These are phyloP conservation scores for Diachasma alloeum DNA, from an alignment of 1,140 invertebrate species.

Conservation along the genomic window DNA sequence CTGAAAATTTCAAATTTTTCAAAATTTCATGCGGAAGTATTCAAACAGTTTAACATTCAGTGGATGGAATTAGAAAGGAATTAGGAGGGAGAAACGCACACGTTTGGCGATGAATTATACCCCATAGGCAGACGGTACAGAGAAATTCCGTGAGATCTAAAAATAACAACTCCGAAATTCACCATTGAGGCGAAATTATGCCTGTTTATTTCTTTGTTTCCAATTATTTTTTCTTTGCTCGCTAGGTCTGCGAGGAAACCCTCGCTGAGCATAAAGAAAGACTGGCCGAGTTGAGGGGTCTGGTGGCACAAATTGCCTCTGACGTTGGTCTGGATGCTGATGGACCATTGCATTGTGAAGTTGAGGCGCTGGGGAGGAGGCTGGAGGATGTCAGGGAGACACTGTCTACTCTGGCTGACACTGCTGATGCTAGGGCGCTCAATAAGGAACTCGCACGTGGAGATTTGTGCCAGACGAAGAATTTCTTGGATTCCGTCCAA, in stretches of 20 bases:
- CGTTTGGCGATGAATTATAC: conserved; percentile 33
- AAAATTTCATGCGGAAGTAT: neutral
- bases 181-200: neutral
- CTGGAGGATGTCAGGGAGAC: conserved; percentile 79
- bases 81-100: conserved; percentile 1
- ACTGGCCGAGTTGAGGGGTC: conserved; percentile 74
- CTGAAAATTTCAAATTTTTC: neutral
- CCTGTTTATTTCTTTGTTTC: neutral
- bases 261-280: conserved; percentile 75
- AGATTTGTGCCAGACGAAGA: conserved; percentile 69
- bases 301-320: conserved; percentile 79
- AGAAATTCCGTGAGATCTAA: conserved; percentile 32
- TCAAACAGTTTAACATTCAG: neutral
- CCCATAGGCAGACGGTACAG: conserved; percentile 29
- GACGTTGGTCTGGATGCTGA: conserved; percentile 77
- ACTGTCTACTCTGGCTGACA: conserved; percentile 76
- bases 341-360: conserved; percentile 76
- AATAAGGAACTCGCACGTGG: conserved; percentile 66
- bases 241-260: conserved; percentile 75
- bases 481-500: conserved; percentile 71
- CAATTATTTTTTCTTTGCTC: neutral
- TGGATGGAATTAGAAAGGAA: conserved; percentile 22
- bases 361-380: conserved; percentile 78
- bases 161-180: conserved; percentile 24
- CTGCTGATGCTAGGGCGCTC: conserved; percentile 73